These are phyloP conservation scores for Fregetta grallaria DNA, from an alignment of 2,113 vertebrate genomes.

Conservation along the genomic window DNA sequence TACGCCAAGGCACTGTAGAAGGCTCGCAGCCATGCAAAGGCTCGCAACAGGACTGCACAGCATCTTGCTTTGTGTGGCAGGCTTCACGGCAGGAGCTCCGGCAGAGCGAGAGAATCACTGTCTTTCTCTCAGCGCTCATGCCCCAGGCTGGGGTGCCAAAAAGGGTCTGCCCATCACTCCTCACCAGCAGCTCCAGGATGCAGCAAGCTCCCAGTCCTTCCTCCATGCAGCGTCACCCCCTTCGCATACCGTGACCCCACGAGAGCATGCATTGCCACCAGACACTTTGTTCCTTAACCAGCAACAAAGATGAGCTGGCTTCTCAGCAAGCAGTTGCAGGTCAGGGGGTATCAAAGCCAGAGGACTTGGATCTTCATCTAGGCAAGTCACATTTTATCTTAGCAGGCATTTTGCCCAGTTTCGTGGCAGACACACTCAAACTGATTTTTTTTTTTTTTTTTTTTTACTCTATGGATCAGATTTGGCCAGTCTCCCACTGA, in stretches of 20 bases:
- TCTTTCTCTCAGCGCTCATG: too few species aligned
- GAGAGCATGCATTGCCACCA: not conserved
- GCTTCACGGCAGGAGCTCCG: not conserved
- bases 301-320: not conserved
- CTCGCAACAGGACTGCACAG: rapidly evolving
- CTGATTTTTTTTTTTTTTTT: not conserved
- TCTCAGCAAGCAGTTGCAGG: not conserved
- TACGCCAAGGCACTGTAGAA: rapidly evolving
- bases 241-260: rapidly evolving
- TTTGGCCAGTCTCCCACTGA: not conserved
- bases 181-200: not conserved
- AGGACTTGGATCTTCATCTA: rapidly evolving
- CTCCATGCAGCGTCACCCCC: rapidly evolving
- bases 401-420: not conserved
- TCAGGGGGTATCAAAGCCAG: not conserved
- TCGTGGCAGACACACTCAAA: not conserved
- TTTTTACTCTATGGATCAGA: not conserved
- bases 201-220: too few species aligned
- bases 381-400: not conserved
- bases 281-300: rapidly evolving
- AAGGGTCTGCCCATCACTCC: not conserved
- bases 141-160: too few species aligned
- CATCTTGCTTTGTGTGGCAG: rapidly evolving
- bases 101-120: too few species aligned
- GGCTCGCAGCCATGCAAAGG: not conserved